Evolutionary conservation across 2,888 invertebrate species (phyloP), one percentile per base, ranked within the genome.

Genomic region (Strigamia crassipes): DNA sequence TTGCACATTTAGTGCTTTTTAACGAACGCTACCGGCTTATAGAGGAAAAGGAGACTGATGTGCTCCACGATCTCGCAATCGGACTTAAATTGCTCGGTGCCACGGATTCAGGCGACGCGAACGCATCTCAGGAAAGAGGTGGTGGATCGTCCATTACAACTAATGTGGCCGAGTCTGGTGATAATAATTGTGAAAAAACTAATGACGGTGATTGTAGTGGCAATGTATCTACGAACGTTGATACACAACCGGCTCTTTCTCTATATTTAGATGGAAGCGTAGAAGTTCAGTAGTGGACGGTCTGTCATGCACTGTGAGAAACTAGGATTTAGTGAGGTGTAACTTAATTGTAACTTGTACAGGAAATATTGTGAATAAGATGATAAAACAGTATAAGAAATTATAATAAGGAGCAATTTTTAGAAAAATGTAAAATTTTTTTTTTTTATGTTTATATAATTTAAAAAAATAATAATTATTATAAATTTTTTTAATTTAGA

Each of bases 31-130:
- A 96, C 91, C 92, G 93, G 88, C 92, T 97, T 88, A 94, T 97
- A 87, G 97, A 97, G 88, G 92, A 94, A 87, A 96, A 97, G 91
- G 97, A 98, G 90, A 96, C 96, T 46, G 97, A 97, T 90, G 94
- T 96, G 87, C 91, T 97, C 87, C 93, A 94, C 86, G 97, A 97
- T 90, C 91, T 97, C 87, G 95, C 95, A 88, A 91, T 94, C 88
- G 96, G 96, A 87, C 90, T 96, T 18, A 87, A 87, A 84, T 86
- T 89, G 51, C 73, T 73, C 73, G 73, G 73, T 73, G 27, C 73
- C 73, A 31, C 73, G 3, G 73, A 73, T 31, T 10, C 73, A 73
- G 73, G 73, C n/a, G 73, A 73, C 23, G 73, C 31, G 13, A 73
- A 66, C 9, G 23, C 61, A 66, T 66, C 73, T 73, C 73, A 73